Conservation (phyloP, 1,140 invertebrate species). For the Drosophila quadrilineata region DNA sequence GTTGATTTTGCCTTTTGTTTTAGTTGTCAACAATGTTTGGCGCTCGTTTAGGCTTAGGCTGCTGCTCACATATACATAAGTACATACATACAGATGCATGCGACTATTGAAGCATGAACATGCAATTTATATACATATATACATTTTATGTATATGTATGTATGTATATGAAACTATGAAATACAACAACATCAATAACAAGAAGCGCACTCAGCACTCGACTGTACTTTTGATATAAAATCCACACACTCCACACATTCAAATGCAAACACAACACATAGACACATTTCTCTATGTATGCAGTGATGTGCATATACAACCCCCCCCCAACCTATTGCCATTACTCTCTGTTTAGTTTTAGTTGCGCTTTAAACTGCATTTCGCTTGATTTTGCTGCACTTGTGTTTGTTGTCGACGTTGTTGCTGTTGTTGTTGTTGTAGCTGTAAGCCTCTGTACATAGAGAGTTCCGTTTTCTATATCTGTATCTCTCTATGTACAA, state of each 20-base stretch:
- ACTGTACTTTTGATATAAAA: conserved; percentile 17
- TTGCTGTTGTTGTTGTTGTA: conserved; percentile 52
- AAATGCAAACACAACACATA: conserved; percentile 47
- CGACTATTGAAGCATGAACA: conserved; percentile 77
- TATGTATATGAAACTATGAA: conserved; percentile 53
- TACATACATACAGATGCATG: conserved; percentile 47
- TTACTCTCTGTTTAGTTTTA: conserved; percentile 71
- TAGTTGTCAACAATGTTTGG: conserved; percentile 67
- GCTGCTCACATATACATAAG: neutral
- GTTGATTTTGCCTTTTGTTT: conserved; percentile 47
- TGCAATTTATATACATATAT: conserved; percentile 67
- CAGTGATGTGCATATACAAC: conserved; percentile 30
- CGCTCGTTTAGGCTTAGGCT: conserved; percentile 51
- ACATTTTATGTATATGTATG: conserved; percentile 23
- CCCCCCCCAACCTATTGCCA: conserved; percentile 10
- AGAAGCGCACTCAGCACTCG: conserved; percentile 59
- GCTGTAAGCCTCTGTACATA: conserved; percentile 62
- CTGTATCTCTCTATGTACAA: no score
- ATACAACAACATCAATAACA: conserved; percentile 73
- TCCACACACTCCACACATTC: conserved; percentile 40
- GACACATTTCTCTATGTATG: conserved; percentile 7
- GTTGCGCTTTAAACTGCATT: conserved; percentile 77
- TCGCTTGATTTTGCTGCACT: conserved; percentile 40
- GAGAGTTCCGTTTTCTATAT: conserved; percentile 6
- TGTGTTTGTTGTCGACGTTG: conserved; percentile 24